Evolutionary conservation across 2,113 vertebrate species (phyloP), one percentile per base, ranked within the genome.

Genomic region (Ardeotis arabs): DNA sequence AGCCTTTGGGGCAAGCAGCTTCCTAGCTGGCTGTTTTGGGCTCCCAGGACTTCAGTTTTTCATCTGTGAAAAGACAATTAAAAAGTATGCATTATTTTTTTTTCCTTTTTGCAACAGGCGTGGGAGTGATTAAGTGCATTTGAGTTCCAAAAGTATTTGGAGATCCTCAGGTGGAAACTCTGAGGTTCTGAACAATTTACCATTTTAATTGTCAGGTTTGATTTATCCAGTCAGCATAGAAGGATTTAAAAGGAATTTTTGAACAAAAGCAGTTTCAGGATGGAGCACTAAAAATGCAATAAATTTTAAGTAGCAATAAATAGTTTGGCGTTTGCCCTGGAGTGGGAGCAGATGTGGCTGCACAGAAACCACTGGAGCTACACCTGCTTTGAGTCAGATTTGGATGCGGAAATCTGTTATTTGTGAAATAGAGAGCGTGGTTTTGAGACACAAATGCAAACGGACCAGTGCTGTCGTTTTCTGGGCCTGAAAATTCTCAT

Each of bases 251-350:
- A 95, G 59, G 92, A 96, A 82, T 90, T 94, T 94, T 82, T 95
- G 62, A 91, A 96, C 84, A 95, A 96, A 96, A 92, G 80, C 53
- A 69, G 59, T 92, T 95, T 95, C 0, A 22, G 66, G 62, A 87
- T 72, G 74, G 66, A 89, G 49, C 69, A 76, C 77, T 95, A 47
- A 91, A 93, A 97, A 76, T 73, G 94, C 74, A 94, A 60, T 96
- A 95, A 97, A 97, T 91, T 96, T 93, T 91, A 84, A 94, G 73
- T 58, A 89, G 90, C 95, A 96, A 84, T 95, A 95, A 97, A 95
- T 93, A 95, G 86, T 95, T 95, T 92, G 86, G 69, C 14, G 0
- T 90, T 96, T 92, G 73, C 88, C 73, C 69, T 92, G 73, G 68
- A 90, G 90, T 84, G 52, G 77, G 77, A 93, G 84, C 94, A 96